phyloP scores from a whole-genome alignment of 1,140 invertebrate species.

The Adoxophyes honmai region DNA sequence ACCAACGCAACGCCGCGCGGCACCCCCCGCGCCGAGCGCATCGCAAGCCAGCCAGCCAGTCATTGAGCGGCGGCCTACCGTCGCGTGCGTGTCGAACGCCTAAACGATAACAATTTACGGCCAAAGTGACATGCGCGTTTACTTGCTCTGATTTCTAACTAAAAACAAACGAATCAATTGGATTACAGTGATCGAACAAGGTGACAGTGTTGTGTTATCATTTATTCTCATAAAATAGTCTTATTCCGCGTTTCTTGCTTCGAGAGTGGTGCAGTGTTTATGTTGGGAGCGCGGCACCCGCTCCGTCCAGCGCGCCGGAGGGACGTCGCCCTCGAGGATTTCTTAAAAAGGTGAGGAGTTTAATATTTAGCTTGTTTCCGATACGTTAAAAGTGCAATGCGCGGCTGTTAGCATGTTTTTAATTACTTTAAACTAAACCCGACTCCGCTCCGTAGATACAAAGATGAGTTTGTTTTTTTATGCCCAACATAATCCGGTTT shows the following conservation, averaged over 20 bases:
- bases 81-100: constrained; percentile 31
- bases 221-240: constrained; percentile 28
- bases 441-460: too few relatives aligned
- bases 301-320: constrained; percentile 59
- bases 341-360: constrained; percentile 60
- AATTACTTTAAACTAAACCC: too few relatives aligned
- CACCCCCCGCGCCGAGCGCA: constrained; percentile 28
- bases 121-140: constrained; percentile 63
- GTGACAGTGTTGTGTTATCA: constrained; percentile 56
- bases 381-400: neutral
- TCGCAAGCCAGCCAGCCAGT: constrained; percentile 33
- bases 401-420: too few relatives aligned
- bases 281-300: constrained; percentile 63
- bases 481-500: too few relatives aligned
- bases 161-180: constrained; percentile 59
- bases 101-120: constrained; percentile 36
- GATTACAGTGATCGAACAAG: constrained; percentile 62
- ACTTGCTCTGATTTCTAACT: constrained; percentile 52
- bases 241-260: constrained; percentile 43
- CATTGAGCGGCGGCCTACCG: constrained; percentile 63
- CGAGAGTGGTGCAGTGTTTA: constrained; percentile 72
- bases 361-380: constrained; percentile 30
- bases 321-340: constrained; percentile 71
- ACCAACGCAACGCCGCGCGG: constrained; percentile 40
- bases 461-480: too few relatives aligned